Evolutionary conservation across 2,888 invertebrate genomes (phyloP), one percentile per base, ranked within the genome.

Genomic region (Coecobrya sp.): DNA sequence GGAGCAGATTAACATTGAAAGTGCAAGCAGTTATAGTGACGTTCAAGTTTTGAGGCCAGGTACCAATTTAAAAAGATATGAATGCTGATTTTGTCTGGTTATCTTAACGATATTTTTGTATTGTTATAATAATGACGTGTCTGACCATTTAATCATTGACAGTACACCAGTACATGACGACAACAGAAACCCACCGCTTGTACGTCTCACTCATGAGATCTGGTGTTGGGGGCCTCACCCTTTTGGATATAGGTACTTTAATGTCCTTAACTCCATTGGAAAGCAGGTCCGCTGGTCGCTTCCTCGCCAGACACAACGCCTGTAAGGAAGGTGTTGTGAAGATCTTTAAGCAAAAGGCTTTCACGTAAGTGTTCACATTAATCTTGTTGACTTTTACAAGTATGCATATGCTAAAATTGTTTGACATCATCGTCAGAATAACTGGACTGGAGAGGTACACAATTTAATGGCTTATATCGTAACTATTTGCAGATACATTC

Each of bases 211-310:
- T 93, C 13, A 25, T 91, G 19, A 22, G 86, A 16, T 55, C 86
- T 13, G 92, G 92, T 19, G 22, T 73, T 0, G 70, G 65, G n/a
- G 94, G 94, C 0, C 45, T 93, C 0, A 85, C 90, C 0, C 45
- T 91, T 3, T 5, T 42, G 0, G 73, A 73, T 19, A 73, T 73
- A 19, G n/a, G n/a, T 0, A 55, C 59, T 8, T 86, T 93, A 25
- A 81, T 94, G 59, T 25, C 55, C 1, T 19, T 89, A 10, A 89
- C 87, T 0, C 68, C 84, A 2, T 82, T 93, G 25, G 90, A 93
- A 16, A 79, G 92, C 19, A 52, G 94, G 42, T 76, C 92, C 0
- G 89, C 93, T 10, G 79, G 30, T 42, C 76, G 94, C 11, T 70
- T 86, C 27, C 55, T 93, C 7, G 42, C 45, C 11, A 76, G 86